Evolutionary conservation across 2,113 vertebrate species (phyloP).

Genomic region (Oriolus oriolus): DNA sequence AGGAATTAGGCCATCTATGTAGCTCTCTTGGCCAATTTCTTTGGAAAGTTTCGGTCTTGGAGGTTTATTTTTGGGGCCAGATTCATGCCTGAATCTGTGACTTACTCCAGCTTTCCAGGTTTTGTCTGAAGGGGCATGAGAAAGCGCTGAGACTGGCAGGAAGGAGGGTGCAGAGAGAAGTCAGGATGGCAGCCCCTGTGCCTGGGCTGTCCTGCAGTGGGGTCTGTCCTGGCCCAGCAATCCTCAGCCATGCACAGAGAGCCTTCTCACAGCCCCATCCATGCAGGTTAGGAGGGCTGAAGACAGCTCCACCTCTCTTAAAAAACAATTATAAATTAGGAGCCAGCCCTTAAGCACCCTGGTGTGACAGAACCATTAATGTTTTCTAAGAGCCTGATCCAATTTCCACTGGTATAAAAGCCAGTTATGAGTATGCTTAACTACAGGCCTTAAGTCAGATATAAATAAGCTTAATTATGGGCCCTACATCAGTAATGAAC

Average conservation of each 20-base stretch:
- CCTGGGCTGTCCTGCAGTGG: background rate
- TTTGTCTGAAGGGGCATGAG: background rate
- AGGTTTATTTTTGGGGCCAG: background rate
- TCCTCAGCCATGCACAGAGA: background rate
- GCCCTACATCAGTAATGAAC: background rate
- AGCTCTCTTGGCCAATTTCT: background rate
- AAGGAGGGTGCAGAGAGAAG: background rate
- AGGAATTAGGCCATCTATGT: background rate
- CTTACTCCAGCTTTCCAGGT: background rate
- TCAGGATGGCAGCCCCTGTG: background rate
- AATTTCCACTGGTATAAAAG: background rate
- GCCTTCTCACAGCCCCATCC: fast-evolving
- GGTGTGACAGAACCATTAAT: background rate
- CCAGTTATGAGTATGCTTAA: background rate
- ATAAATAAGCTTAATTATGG: constrained; percentile 21
- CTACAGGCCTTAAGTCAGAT: background rate
- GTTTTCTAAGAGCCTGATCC: background rate
- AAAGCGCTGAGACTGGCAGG: background rate
- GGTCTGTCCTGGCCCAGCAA: background rate
- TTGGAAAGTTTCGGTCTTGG: background rate
- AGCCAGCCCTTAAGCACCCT: background rate
- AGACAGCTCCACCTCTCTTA: background rate
- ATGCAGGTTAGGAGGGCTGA: background rate
- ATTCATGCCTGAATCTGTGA: background rate
- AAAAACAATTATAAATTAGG: background rate